Base-by-base conservation (phyloP, 2,888 invertebrate genomes). In the Tinea trinotella region DNA sequence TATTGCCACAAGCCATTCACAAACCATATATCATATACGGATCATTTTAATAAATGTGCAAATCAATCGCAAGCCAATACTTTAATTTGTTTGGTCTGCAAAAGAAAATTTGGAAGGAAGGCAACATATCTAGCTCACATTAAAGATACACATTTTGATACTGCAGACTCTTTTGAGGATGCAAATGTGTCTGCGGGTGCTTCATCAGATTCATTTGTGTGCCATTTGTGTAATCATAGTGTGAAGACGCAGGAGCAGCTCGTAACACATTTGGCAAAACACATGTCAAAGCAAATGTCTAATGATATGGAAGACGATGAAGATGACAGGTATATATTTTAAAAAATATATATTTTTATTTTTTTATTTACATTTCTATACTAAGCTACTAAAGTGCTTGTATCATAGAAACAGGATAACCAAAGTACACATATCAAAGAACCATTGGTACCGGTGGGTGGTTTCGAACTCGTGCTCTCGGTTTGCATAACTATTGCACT, bases 191-290 rank as follows among this genome's bases (percentile, higher is more conserved):
- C n/a, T n/a, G n/a, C n/a, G n/a, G n/a, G n/a, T n/a, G n/a, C n/a
- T n/a, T 3, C 46, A 2, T 19, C 18, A 15, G 40, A 40, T 13
- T 12, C 40, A 15, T 40, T 67, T 48, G 72, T 78, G 53, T 86
- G 87, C 60, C 70, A 83, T 19, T 74, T 84, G 65, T 87, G 87
- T 57, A 64, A 57, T 52, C 72, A 72, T 62, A 72, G 71, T 58
- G 62, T 86, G 36, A 58, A 68, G 3, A 65, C 74, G 3, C 83
- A 86, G 57, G 76, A 74, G 7, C 59, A 63, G 55, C 70, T 87
- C 13, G 77, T 86, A 54, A 68, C 65, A 54, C 87, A 87, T 58
- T 61, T 87, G 15, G 77, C 83, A 0, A 73, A 71, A 10, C 87
- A 87, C 57, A 76, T 86, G 67, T 70, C 81, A 1, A 71, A 76